phyloP scores from a whole-genome alignment of 2,797 vertebrate genomes.

The Pyrocephalus nanus region DNA sequence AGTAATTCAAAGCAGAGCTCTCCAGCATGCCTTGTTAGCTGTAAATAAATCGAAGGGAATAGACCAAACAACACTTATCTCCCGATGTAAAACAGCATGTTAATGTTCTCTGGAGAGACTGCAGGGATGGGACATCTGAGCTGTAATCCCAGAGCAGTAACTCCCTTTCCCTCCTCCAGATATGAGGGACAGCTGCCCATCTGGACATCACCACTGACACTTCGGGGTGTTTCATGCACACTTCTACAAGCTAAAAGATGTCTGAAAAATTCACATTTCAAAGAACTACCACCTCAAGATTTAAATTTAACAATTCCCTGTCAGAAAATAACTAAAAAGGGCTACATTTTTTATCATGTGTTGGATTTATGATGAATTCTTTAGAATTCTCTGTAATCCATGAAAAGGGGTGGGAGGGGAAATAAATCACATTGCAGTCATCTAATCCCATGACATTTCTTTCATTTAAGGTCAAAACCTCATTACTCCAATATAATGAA shows the following conservation, averaged over 20 bases:
- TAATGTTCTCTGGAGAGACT: background rate
- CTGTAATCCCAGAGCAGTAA: background rate
- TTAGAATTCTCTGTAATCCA: background rate
- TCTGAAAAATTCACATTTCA: background rate
- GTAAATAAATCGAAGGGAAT: background rate
- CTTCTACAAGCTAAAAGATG: background rate
- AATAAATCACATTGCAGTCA: background rate
- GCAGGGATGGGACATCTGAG: background rate
- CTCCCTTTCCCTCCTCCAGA: background rate
- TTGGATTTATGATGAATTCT: background rate
- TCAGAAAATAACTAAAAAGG: background rate
- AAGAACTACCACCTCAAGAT: background rate
- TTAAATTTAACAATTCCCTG: background rate
- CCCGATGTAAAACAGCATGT: background rate
- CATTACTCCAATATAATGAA: conserved; percentile 15
- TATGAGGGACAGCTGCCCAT: background rate
- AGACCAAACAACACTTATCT: background rate
- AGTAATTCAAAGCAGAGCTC: background rate
- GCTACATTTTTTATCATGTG: background rate
- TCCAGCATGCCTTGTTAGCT: background rate
- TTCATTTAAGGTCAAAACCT: conserved; percentile 18
- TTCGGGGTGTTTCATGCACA: no score
- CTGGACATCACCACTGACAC: background rate
- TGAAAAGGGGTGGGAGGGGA: background rate
- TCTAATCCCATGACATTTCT: background rate